Conservation (phyloP, 2,888 invertebrate genomes). For the Cantharis flavilabris region DNA sequence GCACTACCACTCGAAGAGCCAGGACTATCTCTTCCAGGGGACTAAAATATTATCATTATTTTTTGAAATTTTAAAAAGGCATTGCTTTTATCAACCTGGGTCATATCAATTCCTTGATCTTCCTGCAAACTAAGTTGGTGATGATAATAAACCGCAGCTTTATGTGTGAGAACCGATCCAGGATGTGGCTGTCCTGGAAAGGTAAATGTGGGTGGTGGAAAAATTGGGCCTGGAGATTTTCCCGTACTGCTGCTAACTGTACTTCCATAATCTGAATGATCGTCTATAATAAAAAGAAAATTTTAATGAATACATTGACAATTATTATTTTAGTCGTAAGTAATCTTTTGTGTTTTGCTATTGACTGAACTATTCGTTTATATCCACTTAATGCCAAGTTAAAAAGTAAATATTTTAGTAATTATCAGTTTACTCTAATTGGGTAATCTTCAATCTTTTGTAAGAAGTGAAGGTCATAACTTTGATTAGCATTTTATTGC, state of each 20-base stretch:
- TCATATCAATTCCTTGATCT: slow-evolving; percentile 88
- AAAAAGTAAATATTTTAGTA: too few species aligned
- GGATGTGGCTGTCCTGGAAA: slow-evolving; percentile 69
- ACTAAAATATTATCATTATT: slow-evolving; percentile 57
- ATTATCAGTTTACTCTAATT: too few species aligned
- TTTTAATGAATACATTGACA: not conserved
- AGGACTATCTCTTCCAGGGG: slow-evolving; percentile 91
- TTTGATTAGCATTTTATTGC: not conserved
- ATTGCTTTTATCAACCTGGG: slow-evolving; percentile 63
- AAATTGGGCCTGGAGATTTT: slow-evolving; percentile 67
- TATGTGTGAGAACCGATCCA: slow-evolving; percentile 72
- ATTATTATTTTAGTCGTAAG: too few species aligned
- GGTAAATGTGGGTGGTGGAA: slow-evolving; percentile 71
- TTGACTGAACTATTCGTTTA: too few species aligned
- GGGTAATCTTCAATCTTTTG: not conserved
- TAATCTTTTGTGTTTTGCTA: too few species aligned
- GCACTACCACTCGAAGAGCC: slow-evolving; percentile 87
- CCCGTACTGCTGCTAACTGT: slow-evolving; percentile 69
- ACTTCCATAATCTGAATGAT: slow-evolving; percentile 70
- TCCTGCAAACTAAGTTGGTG: slow-evolving; percentile 82
- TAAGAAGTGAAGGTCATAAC: not conserved
- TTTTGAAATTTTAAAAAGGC: not conserved
- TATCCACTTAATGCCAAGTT: too few species aligned
- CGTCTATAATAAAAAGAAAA: slow-evolving; percentile 58
- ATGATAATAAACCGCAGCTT: slow-evolving; percentile 79